A percentile compares a stretch with the other conserved stretches of the same genome.
These are phyloP conservation scores for Chloroceryle amazona DNA, from an alignment of 2,797 vertebrate genomes.

Conservation along the genomic window DNA sequence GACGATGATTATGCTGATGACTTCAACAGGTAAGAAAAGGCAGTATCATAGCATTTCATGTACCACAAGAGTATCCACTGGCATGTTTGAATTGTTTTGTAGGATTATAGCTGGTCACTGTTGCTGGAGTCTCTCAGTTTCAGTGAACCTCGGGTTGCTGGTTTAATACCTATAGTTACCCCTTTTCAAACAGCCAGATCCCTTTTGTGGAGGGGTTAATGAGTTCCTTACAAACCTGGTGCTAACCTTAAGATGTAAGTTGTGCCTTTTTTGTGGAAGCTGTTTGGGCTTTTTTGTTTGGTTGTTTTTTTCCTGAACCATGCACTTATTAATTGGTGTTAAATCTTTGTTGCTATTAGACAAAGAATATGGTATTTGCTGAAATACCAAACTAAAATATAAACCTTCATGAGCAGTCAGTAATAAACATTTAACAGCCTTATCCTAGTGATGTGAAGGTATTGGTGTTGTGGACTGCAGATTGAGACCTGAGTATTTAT, in stretches of 20 bases:
- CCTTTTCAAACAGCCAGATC: background rate
- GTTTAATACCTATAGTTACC: background rate
- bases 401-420: background rate
- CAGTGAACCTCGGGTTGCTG: background rate
- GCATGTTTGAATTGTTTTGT: background rate
- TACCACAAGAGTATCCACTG: background rate
- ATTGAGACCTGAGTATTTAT: background rate
- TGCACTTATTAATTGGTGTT: background rate
- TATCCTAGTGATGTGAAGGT: background rate
- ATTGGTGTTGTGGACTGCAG: background rate
- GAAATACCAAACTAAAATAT: background rate
- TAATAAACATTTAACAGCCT: background rate
- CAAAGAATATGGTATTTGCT: background rate
- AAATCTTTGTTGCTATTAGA: background rate
- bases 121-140: background rate
- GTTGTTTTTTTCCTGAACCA: background rate
- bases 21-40: conserved; percentile 90
- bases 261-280: background rate
- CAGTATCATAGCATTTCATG: background rate
- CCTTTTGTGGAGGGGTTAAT: background rate
- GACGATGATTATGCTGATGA: conserved; percentile 94
- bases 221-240: background rate
- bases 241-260: background rate
- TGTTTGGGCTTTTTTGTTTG: background rate
- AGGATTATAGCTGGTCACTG: background rate